phyloP scores from a whole-genome alignment of 2,797 vertebrate genomes.

The Xenentodon cancila region DNA sequence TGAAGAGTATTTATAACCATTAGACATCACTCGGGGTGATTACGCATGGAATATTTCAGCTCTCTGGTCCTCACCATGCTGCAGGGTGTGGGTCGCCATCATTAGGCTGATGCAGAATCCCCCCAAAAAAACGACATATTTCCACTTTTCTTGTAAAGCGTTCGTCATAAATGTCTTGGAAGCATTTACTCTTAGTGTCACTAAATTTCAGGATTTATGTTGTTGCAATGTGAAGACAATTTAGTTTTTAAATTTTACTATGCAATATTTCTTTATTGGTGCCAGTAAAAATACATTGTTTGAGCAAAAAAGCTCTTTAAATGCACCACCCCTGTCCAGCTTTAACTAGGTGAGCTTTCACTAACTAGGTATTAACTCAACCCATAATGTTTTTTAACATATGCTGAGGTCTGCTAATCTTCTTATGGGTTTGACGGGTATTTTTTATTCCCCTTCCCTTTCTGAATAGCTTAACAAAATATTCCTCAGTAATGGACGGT shows the following conservation, averaged over 20 bases:
- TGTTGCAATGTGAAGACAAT: neutral
- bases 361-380: conserved; percentile 78
- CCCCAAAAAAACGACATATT: conserved; percentile 67
- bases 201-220: neutral
- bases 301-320: conserved; percentile 16
- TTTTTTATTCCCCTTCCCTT: conserved; percentile 51
- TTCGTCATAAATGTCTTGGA: conserved; percentile 83
- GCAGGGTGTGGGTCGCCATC: conserved; percentile 68
- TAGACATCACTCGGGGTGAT: conserved; percentile 70
- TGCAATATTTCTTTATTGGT: neutral
- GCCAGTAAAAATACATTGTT: neutral
- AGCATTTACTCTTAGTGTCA: conserved; percentile 56
- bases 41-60: conserved; percentile 71
- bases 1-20: conserved; percentile 40
- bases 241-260: neutral
- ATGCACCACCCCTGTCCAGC: conserved; percentile 43
- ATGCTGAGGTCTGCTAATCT: conserved; percentile 81
- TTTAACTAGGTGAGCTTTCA: conserved; percentile 71
- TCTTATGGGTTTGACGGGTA: conserved; percentile 72
- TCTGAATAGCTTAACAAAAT: conserved; percentile 78
- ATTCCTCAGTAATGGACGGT: conserved; percentile 73
- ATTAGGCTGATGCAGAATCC: conserved; percentile 84
- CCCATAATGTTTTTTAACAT: conserved; percentile 78
- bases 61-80: conserved; percentile 61
- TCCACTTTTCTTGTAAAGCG: conserved; percentile 83